Percentiles rank a stretch among this genome's conserved stretches.
Conservation (phyloP, 2,888 invertebrate genomes). For the Leistus spinibarbis region DNA sequence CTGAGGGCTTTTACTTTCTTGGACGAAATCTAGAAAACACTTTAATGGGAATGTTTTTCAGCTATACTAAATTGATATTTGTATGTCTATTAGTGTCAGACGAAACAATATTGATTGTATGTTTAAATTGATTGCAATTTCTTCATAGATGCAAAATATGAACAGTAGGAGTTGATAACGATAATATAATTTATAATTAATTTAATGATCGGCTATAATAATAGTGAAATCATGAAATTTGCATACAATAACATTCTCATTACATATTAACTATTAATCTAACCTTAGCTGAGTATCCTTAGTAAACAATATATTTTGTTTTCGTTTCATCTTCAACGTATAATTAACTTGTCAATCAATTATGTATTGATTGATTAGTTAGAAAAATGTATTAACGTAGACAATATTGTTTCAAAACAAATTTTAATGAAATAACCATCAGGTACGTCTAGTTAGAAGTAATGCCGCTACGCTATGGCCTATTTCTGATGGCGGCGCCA, state of each 20-base stretch:
- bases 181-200: neutral
- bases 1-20: no score
- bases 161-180: neutral
- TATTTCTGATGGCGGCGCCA: no score
- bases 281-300: neutral
- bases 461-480: no score
- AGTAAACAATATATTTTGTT: neutral
- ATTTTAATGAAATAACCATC: neutral
- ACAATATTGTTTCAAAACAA: neutral
- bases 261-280: neutral
- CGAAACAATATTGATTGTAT: no score
- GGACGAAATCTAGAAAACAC: no score
- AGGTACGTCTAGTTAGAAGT: no score
- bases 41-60: no score
- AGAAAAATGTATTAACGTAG: neutral
- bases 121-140: neutral
- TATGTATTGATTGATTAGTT: neutral
- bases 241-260: constrained; percentile 5
- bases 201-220: neutral
- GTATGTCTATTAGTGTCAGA: no score
- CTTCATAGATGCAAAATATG: neutral
- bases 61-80: no score
- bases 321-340: neutral
- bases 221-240: neutral
- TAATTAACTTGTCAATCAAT: constrained; percentile 1